A percentile compares a stretch with the other conserved stretches of the same genome.
phyloP scores from a whole-genome alignment of 2,888 invertebrate genomes.

The Carterocephalus palaemon region DNA sequence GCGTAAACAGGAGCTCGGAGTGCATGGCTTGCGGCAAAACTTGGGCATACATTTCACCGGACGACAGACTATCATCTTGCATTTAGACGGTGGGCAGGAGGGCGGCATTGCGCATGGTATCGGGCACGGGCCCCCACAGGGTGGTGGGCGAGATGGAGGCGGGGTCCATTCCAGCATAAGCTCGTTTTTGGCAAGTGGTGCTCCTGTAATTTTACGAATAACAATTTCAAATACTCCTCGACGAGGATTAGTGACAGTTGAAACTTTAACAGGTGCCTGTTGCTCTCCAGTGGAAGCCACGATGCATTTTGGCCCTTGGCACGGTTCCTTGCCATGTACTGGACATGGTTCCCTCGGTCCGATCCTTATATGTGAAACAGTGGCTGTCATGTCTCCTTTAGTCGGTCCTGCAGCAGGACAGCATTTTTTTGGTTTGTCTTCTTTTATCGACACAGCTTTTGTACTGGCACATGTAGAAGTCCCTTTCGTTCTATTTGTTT shows the following conservation, averaged over 20 bases:
- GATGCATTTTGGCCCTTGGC: conserved; percentile 60
- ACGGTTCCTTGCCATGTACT: conserved; percentile 50
- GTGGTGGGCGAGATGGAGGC: conserved; percentile 47
- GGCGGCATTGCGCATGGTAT: conserved; percentile 35
- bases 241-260: conserved; percentile 57
- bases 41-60: conserved; percentile 45
- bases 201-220: conserved; percentile 60
- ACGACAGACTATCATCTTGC: conserved; percentile 51
- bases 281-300: conserved; percentile 43
- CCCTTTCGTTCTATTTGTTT: conserved; percentile 40
- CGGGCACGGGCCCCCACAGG: conserved; percentile 42
- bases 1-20: conserved; percentile 32
- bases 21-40: conserved; percentile 36
- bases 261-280: conserved; percentile 57
- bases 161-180: conserved; percentile 72
- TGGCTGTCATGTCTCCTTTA: conserved; percentile 56
- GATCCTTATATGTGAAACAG: conserved; percentile 62
- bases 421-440: conserved; percentile 37
- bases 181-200: conserved; percentile 66
- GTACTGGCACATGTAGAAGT: conserved; percentile 39
- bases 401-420: conserved; percentile 41
- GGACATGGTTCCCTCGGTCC: conserved; percentile 57
- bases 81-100: conserved; percentile 46
- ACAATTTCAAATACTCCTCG: conserved; percentile 70
- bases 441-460: conserved; percentile 54